Evolutionary conservation across 92 coral and sea anemone genomes (phyloP), one percentile per base, ranked within the genome.

Genomic region (Bergia puertoricense): DNA sequence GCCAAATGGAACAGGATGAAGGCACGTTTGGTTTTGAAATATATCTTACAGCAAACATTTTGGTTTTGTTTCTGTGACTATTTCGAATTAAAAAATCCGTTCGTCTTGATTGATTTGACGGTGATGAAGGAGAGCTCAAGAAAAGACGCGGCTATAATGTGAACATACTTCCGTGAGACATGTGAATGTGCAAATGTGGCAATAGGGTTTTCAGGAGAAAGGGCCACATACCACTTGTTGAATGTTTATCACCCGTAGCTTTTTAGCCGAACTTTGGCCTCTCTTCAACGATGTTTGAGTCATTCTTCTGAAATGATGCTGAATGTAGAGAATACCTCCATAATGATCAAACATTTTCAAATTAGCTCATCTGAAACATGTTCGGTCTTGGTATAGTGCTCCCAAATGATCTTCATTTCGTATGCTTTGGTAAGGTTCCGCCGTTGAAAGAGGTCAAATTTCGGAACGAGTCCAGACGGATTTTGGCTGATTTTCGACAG

Each of bases 141-240:
- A 73, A 73, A 2, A 36, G 13, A 73, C 16, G 45, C 0, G n/a
- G 42, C 38, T 15, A 40, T 42, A 76, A 42, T 8, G 44, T 22
- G 72, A 2, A 69, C 78, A 48, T 39, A 84, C 75, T 84, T 84
- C 87, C 87, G 87, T 48, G 87, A 45, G 57, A 84, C 37, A 36
- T n/a, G 6, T 37, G 68, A 6, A 46, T 46, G 50, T 79, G 62
- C 15, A 3, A 62, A 62, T 62, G 69, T 62, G n/a, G 69, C 23
- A 62, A 6, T 10, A 56, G 18, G 10, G 14, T 56, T 56, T 56
- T 56, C 10, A 2, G 5, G 30, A 23, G 0, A 62, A 62, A 23
- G 69, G 23, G 16, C 30, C 30, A 22, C 69, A 20, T 6, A 6
- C 6, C 69, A 62, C n/a, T 62, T 62, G 69, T 62, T 62, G n/a